A percentile compares a stretch with the other conserved stretches of the same genome.
Conservation (phyloP, 1,140 invertebrate genomes). For the Helicoverpa zea region DNA sequence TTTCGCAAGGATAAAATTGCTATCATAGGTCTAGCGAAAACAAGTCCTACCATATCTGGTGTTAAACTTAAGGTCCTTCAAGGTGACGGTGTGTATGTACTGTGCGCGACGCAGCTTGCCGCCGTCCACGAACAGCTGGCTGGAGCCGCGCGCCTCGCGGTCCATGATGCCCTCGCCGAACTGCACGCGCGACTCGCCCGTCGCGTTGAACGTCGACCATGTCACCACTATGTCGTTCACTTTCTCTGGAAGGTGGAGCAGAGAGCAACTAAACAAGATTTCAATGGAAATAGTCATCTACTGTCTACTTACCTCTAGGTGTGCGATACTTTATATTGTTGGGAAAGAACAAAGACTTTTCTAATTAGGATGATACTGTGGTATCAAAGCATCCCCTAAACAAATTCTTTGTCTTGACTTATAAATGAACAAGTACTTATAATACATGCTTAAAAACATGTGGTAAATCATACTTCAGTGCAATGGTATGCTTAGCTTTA, state of each 20-base stretch:
- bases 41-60: slow-evolving; percentile 88
- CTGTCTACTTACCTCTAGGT: too few species aligned
- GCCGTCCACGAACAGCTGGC: slow-evolving; percentile 93
- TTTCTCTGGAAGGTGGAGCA: slow-evolving; percentile 64
- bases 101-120: slow-evolving; percentile 90
- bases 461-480: too few species aligned
- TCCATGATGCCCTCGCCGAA: slow-evolving; percentile 90
- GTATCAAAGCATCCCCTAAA: too few species aligned
- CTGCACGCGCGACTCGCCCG: slow-evolving; percentile 91
- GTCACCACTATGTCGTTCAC: slow-evolving; percentile 90
- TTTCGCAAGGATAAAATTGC: background rate
- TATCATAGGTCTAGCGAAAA: background rate
- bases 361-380: too few species aligned
- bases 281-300: too few species aligned
- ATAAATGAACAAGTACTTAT: too few species aligned
- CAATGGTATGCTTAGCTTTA: too few species aligned
- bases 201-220: slow-evolving; percentile 94
- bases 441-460: too few species aligned
- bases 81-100: slow-evolving; percentile 92
- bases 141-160: slow-evolving; percentile 87
- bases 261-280: too few species aligned
- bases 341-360: too few species aligned
- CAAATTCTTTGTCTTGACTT: too few species aligned
- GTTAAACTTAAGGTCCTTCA: slow-evolving; percentile 88
- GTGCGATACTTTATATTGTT: too few species aligned